Evolutionary conservation across 1,140 invertebrate species (phyloP).

Genomic region (Procambarus virginalis): DNA sequence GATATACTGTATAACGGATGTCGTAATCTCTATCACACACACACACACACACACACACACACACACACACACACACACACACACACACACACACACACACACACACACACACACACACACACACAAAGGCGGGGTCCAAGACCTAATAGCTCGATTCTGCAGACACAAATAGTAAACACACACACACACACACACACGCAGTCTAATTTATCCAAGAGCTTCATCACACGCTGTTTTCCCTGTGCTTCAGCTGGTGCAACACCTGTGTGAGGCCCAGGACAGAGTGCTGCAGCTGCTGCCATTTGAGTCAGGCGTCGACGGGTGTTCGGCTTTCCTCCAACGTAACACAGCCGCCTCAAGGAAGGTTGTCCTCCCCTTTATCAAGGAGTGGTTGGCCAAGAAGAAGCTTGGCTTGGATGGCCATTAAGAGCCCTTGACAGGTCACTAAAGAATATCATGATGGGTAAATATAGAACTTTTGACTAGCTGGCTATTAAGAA

Average conservation of each 20-base stretch:
- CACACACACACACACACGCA: too few species aligned
- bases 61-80: slow-evolving; percentile 14
- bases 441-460: neutral
- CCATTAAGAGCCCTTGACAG: neutral
- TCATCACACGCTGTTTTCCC: neutral
- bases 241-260: slow-evolving; percentile 1
- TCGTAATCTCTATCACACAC: too few species aligned
- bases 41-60: too few species aligned
- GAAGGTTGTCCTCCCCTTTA: slow-evolving; percentile 43
- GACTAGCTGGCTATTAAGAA: neutral
- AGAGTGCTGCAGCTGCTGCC: slow-evolving; percentile 29
- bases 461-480: neutral
- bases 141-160: too few species aligned
- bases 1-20: too few species aligned
- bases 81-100: neutral
- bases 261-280: slow-evolving; percentile 14
- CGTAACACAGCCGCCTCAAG: slow-evolving; percentile 43
- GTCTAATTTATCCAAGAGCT: too few species aligned
- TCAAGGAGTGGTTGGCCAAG: slow-evolving; percentile 37
- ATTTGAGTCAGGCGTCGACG: neutral
- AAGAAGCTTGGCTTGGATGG: neutral
- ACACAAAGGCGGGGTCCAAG: too few species aligned
- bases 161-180: too few species aligned
- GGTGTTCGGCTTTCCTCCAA: slow-evolving; percentile 32
- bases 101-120: neutral